Percentiles rank a stretch among this genome's conserved stretches.
phyloP scores from a whole-genome alignment of 2,113 vertebrate species.

The Caloenas nicobarica region DNA sequence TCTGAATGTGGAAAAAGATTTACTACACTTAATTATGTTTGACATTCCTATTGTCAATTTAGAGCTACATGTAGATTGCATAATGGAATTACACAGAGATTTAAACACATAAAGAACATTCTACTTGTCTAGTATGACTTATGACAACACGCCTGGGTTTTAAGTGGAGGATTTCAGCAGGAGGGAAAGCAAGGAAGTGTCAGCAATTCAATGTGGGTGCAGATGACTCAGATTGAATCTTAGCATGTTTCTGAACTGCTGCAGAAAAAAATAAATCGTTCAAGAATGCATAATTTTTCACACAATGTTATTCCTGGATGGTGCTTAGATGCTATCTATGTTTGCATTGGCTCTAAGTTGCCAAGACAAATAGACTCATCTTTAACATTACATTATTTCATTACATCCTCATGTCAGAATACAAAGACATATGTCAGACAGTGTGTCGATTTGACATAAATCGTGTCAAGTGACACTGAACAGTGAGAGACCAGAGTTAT shows the following conservation, averaged over 20 bases:
- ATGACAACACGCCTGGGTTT: background rate
- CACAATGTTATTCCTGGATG: background rate
- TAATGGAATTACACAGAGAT: background rate
- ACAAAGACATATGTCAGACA: background rate
- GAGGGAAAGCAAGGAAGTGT: background rate
- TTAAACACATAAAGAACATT: background rate
- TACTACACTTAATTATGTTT: background rate
- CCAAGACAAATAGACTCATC: background rate
- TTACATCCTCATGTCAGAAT: background rate
- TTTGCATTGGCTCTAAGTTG: background rate
- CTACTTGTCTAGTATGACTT: background rate
- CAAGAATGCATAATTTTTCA: background rate
- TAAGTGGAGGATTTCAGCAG: background rate
- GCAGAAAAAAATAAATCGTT: background rate
- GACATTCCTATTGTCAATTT: background rate
- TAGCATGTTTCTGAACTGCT: background rate
- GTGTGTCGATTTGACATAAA: background rate
- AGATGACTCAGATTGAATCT: background rate
- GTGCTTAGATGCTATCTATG: background rate
- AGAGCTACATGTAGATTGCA: background rate
- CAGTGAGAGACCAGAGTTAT: background rate
- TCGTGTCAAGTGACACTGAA: background rate
- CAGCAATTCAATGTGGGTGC: background rate
- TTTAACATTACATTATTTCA: background rate
- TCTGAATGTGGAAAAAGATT: background rate